Base-by-base conservation (phyloP, 1,140 invertebrate species). In the Delia radicum region DNA sequence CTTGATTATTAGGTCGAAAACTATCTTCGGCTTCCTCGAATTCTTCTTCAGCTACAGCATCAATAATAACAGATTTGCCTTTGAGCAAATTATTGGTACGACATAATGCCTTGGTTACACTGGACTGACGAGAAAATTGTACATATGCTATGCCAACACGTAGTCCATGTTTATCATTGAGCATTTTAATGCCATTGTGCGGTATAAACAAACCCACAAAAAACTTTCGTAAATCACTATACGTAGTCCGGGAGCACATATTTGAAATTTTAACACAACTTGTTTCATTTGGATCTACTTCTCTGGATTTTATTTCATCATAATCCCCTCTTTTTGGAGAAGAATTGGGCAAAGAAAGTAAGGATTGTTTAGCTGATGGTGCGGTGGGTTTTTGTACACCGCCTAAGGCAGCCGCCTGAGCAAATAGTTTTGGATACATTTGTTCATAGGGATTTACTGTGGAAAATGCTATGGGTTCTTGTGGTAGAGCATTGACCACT, bases 151-250 rank as follows among this genome's bases (percentile, higher is more conserved):
- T 91, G 1, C 95, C 95, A 0, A 92, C 93, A 10, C 93, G 89
- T 28, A 92, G 90, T 0, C 96, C 95, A 77, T 92, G 89, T 13
- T 91, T 90, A 79, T 96, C 93, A 81, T 93, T 94, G 8, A 95
- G 91, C 78, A 97, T 89, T 86, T 96, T 96, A 31, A 98, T 90
- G 3, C 95, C 94, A 80, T 94, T 92, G 76, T 93, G 93, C 10
- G 92, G 91, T 46, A 97, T 94, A 79, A 91, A 91, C 71, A 93
- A 89, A 8, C 91, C 91, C 5, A 90, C 89, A 82, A 98, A 97
- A 76, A 96, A 93, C 72, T 92, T 90, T 12, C 94, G 88, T 0
- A 98, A 87, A 80, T 96, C 95, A 24, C 90, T 89, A 80, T 95
- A 94, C n/a, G 90, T 81, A 0, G 92, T 89, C 75, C 89, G 91